Evolutionary conservation across 2,888 invertebrate genomes (phyloP).

Genomic region (Pristionchus arcanus): DNA sequence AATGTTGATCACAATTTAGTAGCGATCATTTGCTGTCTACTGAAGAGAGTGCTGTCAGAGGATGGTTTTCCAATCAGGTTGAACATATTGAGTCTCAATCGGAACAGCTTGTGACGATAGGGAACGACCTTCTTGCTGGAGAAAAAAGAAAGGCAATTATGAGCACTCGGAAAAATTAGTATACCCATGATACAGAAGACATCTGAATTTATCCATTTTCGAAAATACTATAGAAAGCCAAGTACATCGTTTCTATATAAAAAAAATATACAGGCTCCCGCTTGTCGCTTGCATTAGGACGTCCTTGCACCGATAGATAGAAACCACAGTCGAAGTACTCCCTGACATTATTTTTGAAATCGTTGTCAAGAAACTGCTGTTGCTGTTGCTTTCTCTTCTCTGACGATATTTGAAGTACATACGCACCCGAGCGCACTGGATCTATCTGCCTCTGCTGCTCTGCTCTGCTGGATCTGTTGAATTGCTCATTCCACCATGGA

Average conservation of each 20-base stretch:
- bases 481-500: conserved; percentile 23
- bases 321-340: conserved; percentile 39
- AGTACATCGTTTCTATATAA: no score
- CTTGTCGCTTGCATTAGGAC: not conserved
- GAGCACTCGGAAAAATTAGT: not conserved
- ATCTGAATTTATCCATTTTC: not conserved
- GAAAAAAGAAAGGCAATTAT: not conserved
- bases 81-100: conserved; percentile 6
- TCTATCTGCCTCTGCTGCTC: no score
- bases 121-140: not conserved
- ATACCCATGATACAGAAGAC: not conserved
- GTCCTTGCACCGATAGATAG: not conserved
- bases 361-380: no score
- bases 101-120: conserved; percentile 11
- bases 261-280: no score
- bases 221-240: no score
- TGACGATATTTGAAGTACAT: no score
- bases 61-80: not conserved
- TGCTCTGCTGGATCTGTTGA: conserved; percentile 45
- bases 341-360: not conserved
- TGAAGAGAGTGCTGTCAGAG: not conserved
- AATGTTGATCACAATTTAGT: not conserved
- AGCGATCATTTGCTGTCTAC: conserved; percentile 6
- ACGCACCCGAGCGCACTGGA: no score
- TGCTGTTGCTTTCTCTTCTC: no score